Base-by-base conservation (phyloP, 1,140 invertebrate species). In the Wiebesia pumilae region DNA sequence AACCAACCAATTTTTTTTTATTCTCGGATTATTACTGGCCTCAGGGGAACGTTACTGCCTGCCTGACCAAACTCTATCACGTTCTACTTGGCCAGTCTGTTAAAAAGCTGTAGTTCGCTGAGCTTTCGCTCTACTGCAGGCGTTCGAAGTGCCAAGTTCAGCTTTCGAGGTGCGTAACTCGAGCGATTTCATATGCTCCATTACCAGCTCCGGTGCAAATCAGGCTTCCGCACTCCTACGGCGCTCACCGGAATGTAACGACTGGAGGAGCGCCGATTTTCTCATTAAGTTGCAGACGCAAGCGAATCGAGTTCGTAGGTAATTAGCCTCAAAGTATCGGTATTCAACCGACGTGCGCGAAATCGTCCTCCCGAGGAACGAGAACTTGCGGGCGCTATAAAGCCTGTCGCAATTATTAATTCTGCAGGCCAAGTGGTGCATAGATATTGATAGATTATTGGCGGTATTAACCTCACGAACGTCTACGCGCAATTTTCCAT, bases 371-470 rank as follows among this genome's bases (percentile, higher is more conserved):
- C 2, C 10, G 51, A 65, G 83, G 33, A 65, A 78, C 24, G 14
- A 19, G 47, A 24, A 21, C 69, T 38, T 24, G 27, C 35, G 19
- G 21, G 35, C 35, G 65, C 33, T 1, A 62, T 35, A 58, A 77
- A 62, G 73, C n/a, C 54, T 33, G 3, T 43, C 51, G 27, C 65
- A 81, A 86, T 86, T 86, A 81, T 81, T 81, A 86, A 81, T 86
- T 86, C 84, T 51, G 16, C 12, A 24, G 9, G n/a, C 35, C 40
- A 27, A 69, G 40, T 69, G n/a, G 79, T 38, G 79, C 79, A 86
- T 81, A 86, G 40, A 86, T 86, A 86, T 86, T 81, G 62, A 86
- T 86, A 71, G 84, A 86, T 86, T 81, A 86, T 86, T 30, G 38
- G 21, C 6, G 30, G 33, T 27, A 69, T 82, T 67, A 82, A 65